Base-by-base conservation (phyloP, 2,113 vertebrate genomes). In the Corythornis madagascariensis region DNA sequence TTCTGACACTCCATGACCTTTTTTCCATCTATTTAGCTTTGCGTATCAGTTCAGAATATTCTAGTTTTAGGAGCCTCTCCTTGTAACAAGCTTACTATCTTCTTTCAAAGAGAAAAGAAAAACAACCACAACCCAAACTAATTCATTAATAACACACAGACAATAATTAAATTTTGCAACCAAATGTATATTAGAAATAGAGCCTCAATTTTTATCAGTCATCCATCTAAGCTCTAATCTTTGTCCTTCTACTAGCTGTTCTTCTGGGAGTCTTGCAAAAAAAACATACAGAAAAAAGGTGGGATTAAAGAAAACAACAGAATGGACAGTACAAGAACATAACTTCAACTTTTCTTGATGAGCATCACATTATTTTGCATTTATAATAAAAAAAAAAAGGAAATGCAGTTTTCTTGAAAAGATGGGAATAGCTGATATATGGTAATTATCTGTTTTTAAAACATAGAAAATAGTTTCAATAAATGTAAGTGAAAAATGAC, bases 41-140 rank as follows among this genome's bases (percentile, higher is more conserved):
- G 19, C 5, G 10, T 88, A 24, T 47, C 45, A 72, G 19, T 60
- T 87, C 38, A 43, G 25, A 9, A 60, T 55, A 43, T 31, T 42
- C 24, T 75, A 6, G 43, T 71, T 83, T 86, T 48, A 55, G 47
- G 33, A 11, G 0, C 7, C 71, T 61, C 33, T 80, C 25, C 47
- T 50, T 78, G 12, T 33, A 79, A 71, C 29, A 75, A 79, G 2
- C 7, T 7, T 42, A 25, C 10, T 50, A 1, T 59, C 2, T 89
- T 87, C 16, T 26, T 45, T 12, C 8, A 75, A 67, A 74, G 6
- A 29, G 26, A 63, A 78, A 73, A 4, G 2, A 3, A 52, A 29
- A 40, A 31, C 14, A 40, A 1, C 1, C n/a, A 31, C 4, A 19
- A 50, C 2, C 1, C 20, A 40, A 73, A 20, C 4, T 71, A 5